Conservation (phyloP, 2,113 vertebrate genomes). For the Danionella cerebrum region DNA sequence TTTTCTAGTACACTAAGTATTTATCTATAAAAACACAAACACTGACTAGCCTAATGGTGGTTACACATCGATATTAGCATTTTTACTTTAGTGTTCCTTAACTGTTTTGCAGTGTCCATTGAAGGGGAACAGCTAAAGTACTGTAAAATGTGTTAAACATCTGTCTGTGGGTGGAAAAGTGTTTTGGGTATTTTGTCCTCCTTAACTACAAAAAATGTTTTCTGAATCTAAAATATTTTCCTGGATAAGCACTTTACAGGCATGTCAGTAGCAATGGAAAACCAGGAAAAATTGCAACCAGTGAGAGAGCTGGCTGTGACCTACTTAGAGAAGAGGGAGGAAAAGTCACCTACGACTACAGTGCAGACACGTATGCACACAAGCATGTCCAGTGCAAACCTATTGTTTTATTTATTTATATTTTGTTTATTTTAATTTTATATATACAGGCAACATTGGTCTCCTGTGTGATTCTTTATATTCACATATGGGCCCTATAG, state of each 20-base stretch:
- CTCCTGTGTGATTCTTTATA: no score
- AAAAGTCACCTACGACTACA: neutral
- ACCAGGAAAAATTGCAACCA: neutral
- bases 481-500: no score
- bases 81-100: neutral
- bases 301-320: conserved; percentile 1
- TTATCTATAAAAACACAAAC: neutral
- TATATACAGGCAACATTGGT: no score
- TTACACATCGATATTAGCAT: neutral
- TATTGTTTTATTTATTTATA: no score
- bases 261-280: neutral
- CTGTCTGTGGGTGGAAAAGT: neutral
- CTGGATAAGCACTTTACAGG: neutral
- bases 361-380: neutral
- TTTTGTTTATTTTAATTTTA: no score
- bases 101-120: neutral
- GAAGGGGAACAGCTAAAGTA: conserved; percentile 1
- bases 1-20: neutral
- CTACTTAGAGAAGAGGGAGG: neutral
- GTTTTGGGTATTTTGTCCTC: neutral
- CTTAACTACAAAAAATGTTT: neutral
- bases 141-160: conserved; percentile 2
- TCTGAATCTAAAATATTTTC: conserved; percentile 8
- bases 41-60: neutral
- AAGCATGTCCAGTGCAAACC: neutral